Conservation (phyloP, 1,140 invertebrate genomes). For the Augochlora pura region DNA sequence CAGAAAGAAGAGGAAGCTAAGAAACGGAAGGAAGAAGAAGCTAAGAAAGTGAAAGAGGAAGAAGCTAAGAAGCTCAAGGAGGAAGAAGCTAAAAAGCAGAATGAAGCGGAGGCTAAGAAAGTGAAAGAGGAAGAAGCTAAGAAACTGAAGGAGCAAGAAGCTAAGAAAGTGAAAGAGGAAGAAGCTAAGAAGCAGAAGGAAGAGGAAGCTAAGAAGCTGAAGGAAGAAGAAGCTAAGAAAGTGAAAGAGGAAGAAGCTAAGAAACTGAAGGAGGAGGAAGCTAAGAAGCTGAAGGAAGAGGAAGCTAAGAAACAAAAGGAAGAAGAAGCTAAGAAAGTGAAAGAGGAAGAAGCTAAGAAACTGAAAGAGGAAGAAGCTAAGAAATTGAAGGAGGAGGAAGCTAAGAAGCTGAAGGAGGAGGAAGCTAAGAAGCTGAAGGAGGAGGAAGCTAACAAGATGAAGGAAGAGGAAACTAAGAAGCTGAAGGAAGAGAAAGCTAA, state of each 20-base stretch:
- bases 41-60: constrained; percentile 9
- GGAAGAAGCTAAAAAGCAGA: constrained; percentile 7
- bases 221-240: constrained; percentile 10
- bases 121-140: constrained; percentile 9
- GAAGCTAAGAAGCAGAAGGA: constrained; percentile 2
- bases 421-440: constrained; percentile 44
- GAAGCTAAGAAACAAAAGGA: constrained; percentile 9
- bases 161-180: not conserved
- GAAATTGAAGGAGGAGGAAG: constrained; percentile 29
- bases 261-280: constrained; percentile 18
- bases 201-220: constrained; percentile 28
- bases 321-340: not conserved
- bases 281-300: constrained; percentile 17
- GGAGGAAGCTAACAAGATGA: constrained; percentile 27
- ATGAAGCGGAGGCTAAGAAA: not conserved
- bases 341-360: not conserved
- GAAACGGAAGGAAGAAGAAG: constrained; percentile 39
- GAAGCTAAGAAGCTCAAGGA: constrained; percentile 22
- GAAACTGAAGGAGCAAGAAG: not conserved
- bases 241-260: constrained; percentile 22
- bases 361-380: constrained; percentile 2
- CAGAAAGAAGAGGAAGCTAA: not conserved
- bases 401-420: constrained; percentile 47
- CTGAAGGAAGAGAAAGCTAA: constrained; percentile 18
- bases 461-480: constrained; percentile 25